Evolutionary conservation across 1,140 invertebrate species (phyloP).

Genomic region (Drosophila tsacasi): DNA sequence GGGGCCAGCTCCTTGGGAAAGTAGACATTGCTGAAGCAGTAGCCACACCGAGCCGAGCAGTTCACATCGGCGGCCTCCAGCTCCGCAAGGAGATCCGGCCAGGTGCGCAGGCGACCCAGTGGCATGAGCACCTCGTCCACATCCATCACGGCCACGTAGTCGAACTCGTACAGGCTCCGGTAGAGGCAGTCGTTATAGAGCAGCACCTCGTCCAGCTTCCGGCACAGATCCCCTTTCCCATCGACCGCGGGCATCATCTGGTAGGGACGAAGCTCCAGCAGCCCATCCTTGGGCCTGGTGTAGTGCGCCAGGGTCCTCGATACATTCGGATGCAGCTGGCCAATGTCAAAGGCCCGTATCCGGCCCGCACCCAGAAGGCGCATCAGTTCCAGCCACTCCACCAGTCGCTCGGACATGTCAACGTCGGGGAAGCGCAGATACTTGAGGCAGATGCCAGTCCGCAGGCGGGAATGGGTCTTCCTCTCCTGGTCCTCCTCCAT

Average conservation of each 20-base stretch:
- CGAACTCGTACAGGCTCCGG: conserved; percentile 94
- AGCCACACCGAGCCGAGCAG: conserved; percentile 86
- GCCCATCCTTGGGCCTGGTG: conserved; percentile 86
- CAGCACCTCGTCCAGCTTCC: conserved; percentile 95
- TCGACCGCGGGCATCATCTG: conserved; percentile 87
- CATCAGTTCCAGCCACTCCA: conserved; percentile 97
- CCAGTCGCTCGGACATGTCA: conserved; percentile 93
- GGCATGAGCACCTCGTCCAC: conserved; percentile 97
- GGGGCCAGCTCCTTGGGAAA: conserved; percentile 92
- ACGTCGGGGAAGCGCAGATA: conserved; percentile 94
- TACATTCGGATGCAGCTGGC: conserved; percentile 16
- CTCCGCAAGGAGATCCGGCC: conserved; percentile 31
- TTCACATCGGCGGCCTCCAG: conserved; percentile 8
- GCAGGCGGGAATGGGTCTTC: conserved; percentile 77
- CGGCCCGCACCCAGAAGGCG: conserved; percentile 94
- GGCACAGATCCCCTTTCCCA: conserved; percentile 89
- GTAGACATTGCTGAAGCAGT: conserved; percentile 96
- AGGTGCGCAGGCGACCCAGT: conserved; percentile 64
- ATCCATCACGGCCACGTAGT: conserved; percentile 95
- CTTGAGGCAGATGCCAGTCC: conserved; percentile 97
- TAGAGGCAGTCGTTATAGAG: conserved; percentile 98
- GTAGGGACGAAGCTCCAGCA: conserved; percentile 91
- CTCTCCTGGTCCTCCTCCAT: conserved; percentile 6
- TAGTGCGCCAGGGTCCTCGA: conserved; percentile 89
- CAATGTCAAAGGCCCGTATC: conserved; percentile 94